Percentiles rank a stretch among this genome's conserved stretches.
Evolutionary conservation across 2,888 invertebrate species (phyloP).

Genomic region (Azorinus chamasolen): DNA sequence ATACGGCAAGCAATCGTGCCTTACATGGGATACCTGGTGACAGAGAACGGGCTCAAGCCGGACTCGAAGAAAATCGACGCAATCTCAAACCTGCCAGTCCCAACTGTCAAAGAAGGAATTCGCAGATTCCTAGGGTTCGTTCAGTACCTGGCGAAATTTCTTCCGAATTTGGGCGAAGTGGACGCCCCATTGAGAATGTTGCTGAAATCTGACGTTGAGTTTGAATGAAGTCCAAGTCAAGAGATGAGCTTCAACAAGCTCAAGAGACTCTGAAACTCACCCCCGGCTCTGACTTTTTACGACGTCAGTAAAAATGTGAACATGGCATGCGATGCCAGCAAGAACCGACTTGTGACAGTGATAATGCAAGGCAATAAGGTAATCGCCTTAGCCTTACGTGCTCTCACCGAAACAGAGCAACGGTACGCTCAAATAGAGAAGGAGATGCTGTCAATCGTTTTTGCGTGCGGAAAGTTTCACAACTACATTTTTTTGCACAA

Average conservation of each 20-base stretch:
- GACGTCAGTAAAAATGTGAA: slow-evolving; percentile 47
- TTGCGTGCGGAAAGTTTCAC: slow-evolving; percentile 54
- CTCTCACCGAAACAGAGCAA: too few species aligned
- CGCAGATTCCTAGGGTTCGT: slow-evolving; percentile 58
- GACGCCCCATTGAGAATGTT: slow-evolving; percentile 54
- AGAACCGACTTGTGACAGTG: too few species aligned
- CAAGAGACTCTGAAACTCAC: slow-evolving; percentile 31
- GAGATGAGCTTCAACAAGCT: too few species aligned
- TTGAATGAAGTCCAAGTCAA: slow-evolving; percentile 40
- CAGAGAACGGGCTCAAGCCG: slow-evolving; percentile 41
- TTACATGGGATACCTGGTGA: slow-evolving; percentile 57
- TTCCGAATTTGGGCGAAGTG: slow-evolving; percentile 52
- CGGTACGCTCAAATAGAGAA: too few species aligned
- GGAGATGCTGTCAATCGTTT: slow-evolving; percentile 62
- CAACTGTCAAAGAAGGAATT: slow-evolving; percentile 63
- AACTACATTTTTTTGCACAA: too few species aligned
- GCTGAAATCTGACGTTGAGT: too few species aligned
- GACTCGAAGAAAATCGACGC: too few species aligned
- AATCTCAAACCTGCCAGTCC: too few species aligned
- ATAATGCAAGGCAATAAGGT: slow-evolving; percentile 50
- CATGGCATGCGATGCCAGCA: slow-evolving; percentile 55
- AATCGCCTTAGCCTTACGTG: too few species aligned
- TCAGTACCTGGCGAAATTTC: too few species aligned
- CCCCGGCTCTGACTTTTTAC: slow-evolving; percentile 49
- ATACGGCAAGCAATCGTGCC: slow-evolving; percentile 37